phyloP scores from a whole-genome alignment of 2,113 vertebrate genomes.

The Canis aureus region DNA sequence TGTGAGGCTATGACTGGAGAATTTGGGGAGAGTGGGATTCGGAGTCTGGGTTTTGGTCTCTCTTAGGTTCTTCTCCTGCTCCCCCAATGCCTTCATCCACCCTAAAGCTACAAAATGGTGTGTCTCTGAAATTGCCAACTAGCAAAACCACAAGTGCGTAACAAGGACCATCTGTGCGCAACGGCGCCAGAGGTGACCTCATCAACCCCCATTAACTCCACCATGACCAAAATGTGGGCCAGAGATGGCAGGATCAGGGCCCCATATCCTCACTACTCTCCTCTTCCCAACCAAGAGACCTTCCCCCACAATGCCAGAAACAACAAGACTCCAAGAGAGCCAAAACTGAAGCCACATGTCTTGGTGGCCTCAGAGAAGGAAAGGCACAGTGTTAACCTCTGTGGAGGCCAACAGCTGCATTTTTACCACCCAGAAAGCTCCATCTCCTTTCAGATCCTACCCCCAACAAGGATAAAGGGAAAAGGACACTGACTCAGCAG shows the following conservation, averaged over 20 bases:
- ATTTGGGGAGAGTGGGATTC: background rate
- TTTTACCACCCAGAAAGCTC: slow-evolving; percentile 44
- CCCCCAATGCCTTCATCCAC: background rate
- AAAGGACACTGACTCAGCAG: slow-evolving; percentile 75
- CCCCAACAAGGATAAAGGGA: background rate
- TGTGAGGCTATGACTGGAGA: background rate
- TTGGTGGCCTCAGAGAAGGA: background rate
- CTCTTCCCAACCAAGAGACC: background rate
- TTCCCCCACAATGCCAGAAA: background rate
- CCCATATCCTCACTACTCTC: background rate
- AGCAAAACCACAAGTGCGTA: slow-evolving; percentile 81
- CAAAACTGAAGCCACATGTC: background rate
- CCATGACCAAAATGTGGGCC: background rate
- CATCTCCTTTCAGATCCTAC: background rate
- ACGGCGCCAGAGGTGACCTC: slow-evolving; percentile 80
- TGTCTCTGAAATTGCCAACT: slow-evolving; percentile 68
- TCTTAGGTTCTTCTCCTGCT: background rate
- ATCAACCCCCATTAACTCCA: slow-evolving; percentile 73
- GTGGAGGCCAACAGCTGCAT: background rate
- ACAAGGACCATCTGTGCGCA: slow-evolving; percentile 81
- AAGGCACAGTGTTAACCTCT: background rate
- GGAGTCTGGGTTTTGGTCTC: background rate
- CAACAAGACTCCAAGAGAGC: no score
- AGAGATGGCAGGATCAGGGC: background rate
- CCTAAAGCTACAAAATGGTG: slow-evolving; percentile 76